Evolutionary conservation across 2,888 invertebrate species (phyloP).

Genomic region (Calliphora vomitoria): DNA sequence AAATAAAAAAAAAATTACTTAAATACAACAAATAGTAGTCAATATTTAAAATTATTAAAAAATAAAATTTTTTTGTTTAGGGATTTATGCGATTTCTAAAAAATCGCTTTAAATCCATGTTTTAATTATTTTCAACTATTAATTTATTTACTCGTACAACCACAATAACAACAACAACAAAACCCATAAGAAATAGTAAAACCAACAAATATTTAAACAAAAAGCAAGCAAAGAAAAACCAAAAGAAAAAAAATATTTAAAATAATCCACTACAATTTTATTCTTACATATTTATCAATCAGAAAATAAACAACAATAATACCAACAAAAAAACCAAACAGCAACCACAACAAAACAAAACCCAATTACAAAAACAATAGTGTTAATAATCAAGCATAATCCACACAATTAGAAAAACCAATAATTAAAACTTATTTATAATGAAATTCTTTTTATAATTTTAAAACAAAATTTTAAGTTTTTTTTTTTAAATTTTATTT

Average conservation of each 20-base stretch:
- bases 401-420: constrained; percentile 31
- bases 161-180: constrained; percentile 53
- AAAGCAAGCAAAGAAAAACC: constrained; percentile 65
- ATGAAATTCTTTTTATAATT: constrained; percentile 1
- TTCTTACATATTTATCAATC: constrained; percentile 60
- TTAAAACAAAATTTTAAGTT: neutral
- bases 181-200: constrained; percentile 50
- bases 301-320: constrained; percentile 42
- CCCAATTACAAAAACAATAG: constrained; percentile 66
- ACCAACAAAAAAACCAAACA: constrained; percentile 12
- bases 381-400: constrained; percentile 64
- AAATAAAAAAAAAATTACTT: neutral
- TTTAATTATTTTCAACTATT: neutral
- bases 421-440: neutral
- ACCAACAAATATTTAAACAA: constrained; percentile 71
- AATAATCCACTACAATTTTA: constrained; percentile 68
- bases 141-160: constrained; percentile 27
- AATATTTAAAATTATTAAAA: constrained; percentile 48
- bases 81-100: neutral
- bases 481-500: constrained; percentile 28
- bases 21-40: constrained; percentile 65
- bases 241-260: constrained; percentile 77
- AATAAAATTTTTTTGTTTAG: neutral
- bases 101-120: neutral
- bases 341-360: neutral